These are phyloP conservation scores for Neomonachus schauinslandi DNA, from an alignment of 2,113 vertebrate species.

Conservation along the genomic window DNA sequence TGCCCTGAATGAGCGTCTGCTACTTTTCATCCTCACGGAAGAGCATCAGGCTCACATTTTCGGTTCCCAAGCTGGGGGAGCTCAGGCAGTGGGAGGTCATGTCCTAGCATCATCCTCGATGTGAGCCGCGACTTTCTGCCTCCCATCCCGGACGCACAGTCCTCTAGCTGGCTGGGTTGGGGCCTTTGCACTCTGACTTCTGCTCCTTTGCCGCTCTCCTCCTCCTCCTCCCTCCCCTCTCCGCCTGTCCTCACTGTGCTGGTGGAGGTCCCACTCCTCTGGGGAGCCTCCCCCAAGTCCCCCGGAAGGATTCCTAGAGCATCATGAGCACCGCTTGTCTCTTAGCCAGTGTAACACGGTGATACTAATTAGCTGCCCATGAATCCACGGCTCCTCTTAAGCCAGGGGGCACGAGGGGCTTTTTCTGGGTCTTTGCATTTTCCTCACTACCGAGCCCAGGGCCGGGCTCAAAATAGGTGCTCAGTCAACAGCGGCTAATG, in stretches of 20 bases:
- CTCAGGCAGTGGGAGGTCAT: not conserved
- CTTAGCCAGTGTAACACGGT: not conserved
- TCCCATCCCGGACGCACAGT: not conserved
- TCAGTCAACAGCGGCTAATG: not conserved
- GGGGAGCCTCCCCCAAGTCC: not conserved
- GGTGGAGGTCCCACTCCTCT: not conserved
- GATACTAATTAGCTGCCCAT: not conserved
- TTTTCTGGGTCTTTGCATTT: not conserved
- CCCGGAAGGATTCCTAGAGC: not conserved
- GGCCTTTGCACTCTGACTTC: not conserved
- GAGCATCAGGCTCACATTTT: not conserved
- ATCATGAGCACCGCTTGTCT: not conserved
- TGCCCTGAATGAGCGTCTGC: not conserved
- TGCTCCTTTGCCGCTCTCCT: not conserved
- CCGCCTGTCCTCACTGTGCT: accelerated
- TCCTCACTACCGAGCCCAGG: not conserved
- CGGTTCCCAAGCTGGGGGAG: not conserved
- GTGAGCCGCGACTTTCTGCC: not conserved
- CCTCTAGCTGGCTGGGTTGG: accelerated
- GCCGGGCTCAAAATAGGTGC: not conserved
- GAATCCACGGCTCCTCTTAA: not conserved
- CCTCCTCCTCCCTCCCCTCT: not conserved
- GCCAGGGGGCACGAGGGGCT: not conserved
- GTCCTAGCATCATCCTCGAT: not conserved
- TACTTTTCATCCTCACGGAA: not conserved